Evolutionary conservation across 2,797 vertebrate species (phyloP).

Genomic region (Liasis olivaceus): DNA sequence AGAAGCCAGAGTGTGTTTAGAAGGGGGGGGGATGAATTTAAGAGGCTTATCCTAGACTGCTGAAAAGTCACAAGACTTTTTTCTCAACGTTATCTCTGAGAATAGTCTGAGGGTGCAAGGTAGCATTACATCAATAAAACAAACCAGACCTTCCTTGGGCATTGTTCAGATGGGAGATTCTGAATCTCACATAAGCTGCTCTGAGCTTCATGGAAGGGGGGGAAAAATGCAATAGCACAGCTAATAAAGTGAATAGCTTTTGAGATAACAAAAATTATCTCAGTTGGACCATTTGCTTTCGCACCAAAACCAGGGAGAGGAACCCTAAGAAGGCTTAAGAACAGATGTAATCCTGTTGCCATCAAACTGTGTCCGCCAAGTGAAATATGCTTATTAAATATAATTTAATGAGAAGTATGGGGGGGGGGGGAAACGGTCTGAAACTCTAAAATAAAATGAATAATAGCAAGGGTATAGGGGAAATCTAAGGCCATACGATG

Average conservation of each 20-base stretch:
- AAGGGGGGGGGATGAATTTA: neutral
- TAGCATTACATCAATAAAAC: neutral
- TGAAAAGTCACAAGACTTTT: neutral
- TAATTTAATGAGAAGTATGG: slow-evolving; percentile 31
- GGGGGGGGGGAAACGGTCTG: slow-evolving; percentile 7
- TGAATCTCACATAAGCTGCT: neutral
- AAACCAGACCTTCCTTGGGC: neutral
- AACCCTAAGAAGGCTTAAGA: slow-evolving; percentile 17
- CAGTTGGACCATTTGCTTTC: slow-evolving; percentile 9
- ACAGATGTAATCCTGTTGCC: slow-evolving; percentile 5
- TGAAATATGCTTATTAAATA: slow-evolving; percentile 42
- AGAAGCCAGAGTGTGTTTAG: neutral
- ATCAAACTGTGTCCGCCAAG: slow-evolving; percentile 30
- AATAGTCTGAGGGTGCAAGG: neutral
- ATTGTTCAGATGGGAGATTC: neutral
- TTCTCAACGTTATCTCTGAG: neutral
- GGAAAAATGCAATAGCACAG: neutral
- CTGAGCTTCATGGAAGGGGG: neutral
- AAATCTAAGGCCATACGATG: neutral
- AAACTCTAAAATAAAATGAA: slow-evolving; percentile 17
- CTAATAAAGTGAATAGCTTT: neutral
- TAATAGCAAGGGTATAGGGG: neutral
- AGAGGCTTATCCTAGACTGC: neutral
- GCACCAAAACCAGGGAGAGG: slow-evolving; percentile 22
- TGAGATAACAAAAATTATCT: slow-evolving; percentile 40